Percentiles rank a stretch among this genome's conserved stretches.
Evolutionary conservation across 92 coral and sea anemone genomes (phyloP).

Genomic region (Paragorgia papillata): DNA sequence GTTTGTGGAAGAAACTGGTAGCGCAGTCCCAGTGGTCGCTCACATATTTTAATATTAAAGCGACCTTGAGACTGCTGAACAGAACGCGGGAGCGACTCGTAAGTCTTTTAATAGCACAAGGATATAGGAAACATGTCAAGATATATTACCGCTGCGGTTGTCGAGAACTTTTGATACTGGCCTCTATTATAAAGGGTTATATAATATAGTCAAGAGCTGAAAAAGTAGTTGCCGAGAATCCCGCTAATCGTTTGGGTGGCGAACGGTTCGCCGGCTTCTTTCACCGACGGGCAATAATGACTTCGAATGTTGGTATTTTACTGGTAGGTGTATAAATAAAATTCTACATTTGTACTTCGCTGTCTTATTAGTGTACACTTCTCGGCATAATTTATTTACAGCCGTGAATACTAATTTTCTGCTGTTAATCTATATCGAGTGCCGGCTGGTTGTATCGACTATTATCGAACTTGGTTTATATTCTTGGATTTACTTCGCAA

Average conservation of each 20-base stretch:
- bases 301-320: slow-evolving; percentile 37
- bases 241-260: neutral
- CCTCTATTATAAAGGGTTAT: neutral
- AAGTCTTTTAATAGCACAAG: neutral
- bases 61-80: slow-evolving; percentile 3
- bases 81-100: neutral
- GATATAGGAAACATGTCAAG: neutral
- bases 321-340: slow-evolving; percentile 25
- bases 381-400: neutral
- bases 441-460: too few relatives aligned
- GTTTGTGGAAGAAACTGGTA: neutral
- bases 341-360: neutral
- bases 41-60: neutral
- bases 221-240: neutral
- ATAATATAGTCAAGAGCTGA: neutral
- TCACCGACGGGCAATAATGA: slow-evolving; percentile 3
- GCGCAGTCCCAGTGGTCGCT: neutral
- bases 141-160: neutral
- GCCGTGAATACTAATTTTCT: too few relatives aligned
- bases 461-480: too few relatives aligned
- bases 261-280: neutral
- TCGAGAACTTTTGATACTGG: neutral
- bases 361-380: neutral
- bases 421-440: too few relatives aligned
- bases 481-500: too few relatives aligned